These are phyloP conservation scores for Phyllostomus discolor DNA, from an alignment of 2,113 vertebrate genomes.

Conservation along the genomic window DNA sequence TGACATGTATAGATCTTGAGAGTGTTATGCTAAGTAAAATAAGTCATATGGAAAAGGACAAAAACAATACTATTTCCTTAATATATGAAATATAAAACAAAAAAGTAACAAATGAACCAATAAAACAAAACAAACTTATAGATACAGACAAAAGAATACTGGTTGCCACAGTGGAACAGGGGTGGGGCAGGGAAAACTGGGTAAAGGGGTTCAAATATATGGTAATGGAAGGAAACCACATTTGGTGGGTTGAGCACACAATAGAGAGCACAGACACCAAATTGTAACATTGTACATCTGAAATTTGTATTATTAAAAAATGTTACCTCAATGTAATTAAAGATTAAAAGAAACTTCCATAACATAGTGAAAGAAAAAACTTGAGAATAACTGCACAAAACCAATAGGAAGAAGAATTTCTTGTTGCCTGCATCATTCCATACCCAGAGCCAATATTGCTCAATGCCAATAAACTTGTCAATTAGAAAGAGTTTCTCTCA, in stretches of 20 bases:
- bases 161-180: background rate
- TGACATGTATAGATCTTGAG: background rate
- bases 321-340: background rate
- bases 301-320: background rate
- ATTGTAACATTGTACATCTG: background rate
- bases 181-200: background rate
- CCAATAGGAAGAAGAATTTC: background rate
- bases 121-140: too few species aligned
- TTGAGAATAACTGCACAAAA: background rate
- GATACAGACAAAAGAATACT: background rate
- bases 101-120: too few species aligned
- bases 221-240: background rate
- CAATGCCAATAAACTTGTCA: background rate
- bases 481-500: background rate
- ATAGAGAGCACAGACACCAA: background rate
- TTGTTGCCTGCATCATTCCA: background rate
- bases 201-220: background rate
- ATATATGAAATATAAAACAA: too few species aligned
- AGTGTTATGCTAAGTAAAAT: background rate
- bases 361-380: background rate
- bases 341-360: background rate
- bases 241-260: background rate
- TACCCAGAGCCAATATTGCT: background rate
- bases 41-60: background rate
- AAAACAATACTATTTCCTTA: background rate